Evolutionary conservation across 2,797 vertebrate genomes (phyloP), one percentile per base, ranked within the genome.

Genomic region (Cryptoprocta ferox): DNA sequence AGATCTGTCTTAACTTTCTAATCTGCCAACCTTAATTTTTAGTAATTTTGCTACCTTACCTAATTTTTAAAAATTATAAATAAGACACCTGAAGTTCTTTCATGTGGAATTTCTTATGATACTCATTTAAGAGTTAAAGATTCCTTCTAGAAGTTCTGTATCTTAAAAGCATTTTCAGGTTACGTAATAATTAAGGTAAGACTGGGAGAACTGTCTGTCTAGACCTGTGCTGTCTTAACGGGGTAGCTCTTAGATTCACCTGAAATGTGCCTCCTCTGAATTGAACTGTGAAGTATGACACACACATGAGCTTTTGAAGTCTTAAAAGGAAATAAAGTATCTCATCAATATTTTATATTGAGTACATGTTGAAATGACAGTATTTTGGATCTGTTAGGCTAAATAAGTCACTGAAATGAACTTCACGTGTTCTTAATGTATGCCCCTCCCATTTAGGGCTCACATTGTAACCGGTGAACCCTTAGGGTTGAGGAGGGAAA

Each of bases 111-210:
- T 73, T 95, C 24, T 32, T 48, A 28, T 82, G 30, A 61, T 66
- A 78, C 5, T 35, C 37, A 50, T 68, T 82, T 93, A 91, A 80
- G 53, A 91, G 35, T 80, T 88, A 84, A 80, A 76, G 42, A 50
- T 76, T 76, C 8, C 7, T 91, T 91, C 66, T 84, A 73, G 66
- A 94, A 83, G 59, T 81, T 76, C 26, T 70, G 10, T 76, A 19
- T 94, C 91, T 93, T 89, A 63, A 78, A 78, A 86, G 63, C 24
- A 0, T 81, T 89, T 84, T 91, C 63, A 75, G 24, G 56, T 97
- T 93, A 12, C n/a, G 73, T 39, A 75, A 13, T 92, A 90, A 92
- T 92, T 87, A 84, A 68, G 15, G 48, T 63, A 39, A 59, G 61
- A 39, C 56, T 48, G 30, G 68, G 56, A 65, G 37, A 71, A 71